Evolutionary conservation across 2,113 vertebrate genomes (phyloP).

Genomic region (Craseonycteris thonglongyai): DNA sequence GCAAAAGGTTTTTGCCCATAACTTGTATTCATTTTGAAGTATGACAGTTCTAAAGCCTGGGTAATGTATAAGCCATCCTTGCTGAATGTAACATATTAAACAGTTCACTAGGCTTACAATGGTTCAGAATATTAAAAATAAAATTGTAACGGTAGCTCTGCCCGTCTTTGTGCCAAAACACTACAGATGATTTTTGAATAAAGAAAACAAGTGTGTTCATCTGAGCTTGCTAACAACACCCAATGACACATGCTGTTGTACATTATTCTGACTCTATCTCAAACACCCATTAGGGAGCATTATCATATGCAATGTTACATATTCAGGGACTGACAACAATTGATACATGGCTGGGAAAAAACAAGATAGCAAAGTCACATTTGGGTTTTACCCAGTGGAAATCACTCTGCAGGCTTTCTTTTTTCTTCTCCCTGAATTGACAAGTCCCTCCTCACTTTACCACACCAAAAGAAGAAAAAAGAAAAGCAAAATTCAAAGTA

Average conservation of each 20-base stretch:
- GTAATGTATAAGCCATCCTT: slow-evolving; percentile 47
- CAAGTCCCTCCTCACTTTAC: background rate
- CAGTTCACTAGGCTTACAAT: slow-evolving; percentile 72
- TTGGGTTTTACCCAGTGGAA: background rate
- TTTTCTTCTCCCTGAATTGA: background rate
- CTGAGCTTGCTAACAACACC: slow-evolving; percentile 58
- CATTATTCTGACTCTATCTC: slow-evolving; percentile 9
- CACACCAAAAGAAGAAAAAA: background rate
- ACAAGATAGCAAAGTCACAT: background rate
- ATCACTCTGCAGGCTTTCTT: background rate
- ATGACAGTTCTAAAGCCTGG: slow-evolving; percentile 51
- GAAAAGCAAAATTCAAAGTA: background rate
- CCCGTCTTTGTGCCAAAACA: slow-evolving; percentile 12
- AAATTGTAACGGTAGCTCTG: slow-evolving; percentile 51
- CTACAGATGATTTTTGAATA: slow-evolving; percentile 57
- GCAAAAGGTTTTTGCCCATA: slow-evolving; percentile 58
- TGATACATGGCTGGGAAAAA: background rate
- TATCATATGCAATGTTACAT: slow-evolving; percentile 25
- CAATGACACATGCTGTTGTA: slow-evolving; percentile 14
- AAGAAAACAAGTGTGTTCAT: slow-evolving; percentile 52
- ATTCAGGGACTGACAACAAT: slow-evolving; percentile 28
- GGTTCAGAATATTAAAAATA: slow-evolving; percentile 71
- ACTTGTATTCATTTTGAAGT: slow-evolving; percentile 65
- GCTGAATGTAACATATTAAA: slow-evolving; percentile 68
- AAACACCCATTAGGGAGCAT: slow-evolving; percentile 47